Evolutionary conservation across 2,797 vertebrate species (phyloP).

Genomic region (Pogoniulus pusillus): DNA sequence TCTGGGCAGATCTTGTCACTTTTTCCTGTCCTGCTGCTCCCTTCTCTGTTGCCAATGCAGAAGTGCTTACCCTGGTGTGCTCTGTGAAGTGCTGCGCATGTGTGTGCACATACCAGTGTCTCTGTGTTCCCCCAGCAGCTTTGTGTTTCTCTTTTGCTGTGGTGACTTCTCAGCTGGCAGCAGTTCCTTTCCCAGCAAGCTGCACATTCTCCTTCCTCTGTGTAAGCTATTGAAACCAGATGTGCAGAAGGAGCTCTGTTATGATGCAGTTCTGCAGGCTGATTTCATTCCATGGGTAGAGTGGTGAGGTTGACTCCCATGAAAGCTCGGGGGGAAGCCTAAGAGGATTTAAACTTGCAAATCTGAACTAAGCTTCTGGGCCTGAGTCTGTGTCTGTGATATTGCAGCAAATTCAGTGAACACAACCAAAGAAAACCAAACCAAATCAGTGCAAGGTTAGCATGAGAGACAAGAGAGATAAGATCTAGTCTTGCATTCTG

Average conservation of each 20-base stretch:
- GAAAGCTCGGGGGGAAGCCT: background rate
- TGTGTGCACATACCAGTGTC: background rate
- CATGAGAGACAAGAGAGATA: background rate
- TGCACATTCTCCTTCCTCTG: background rate
- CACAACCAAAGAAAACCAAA: background rate
- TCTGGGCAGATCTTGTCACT: background rate
- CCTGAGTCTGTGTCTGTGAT: background rate
- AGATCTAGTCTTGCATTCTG: background rate
- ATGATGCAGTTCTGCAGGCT: background rate
- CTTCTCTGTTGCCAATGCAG: background rate
- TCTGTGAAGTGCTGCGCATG: background rate
- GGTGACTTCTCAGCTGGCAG: conserved; percentile 27
- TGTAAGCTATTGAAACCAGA: conserved; percentile 11
- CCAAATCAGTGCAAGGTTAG: background rate
- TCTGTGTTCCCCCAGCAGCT: background rate
- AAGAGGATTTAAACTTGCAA: background rate
- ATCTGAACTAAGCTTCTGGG: background rate
- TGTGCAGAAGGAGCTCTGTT: background rate
- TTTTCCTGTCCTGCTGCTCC: background rate
- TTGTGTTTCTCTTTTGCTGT: background rate
- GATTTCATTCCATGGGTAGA: background rate
- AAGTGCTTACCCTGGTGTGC: background rate
- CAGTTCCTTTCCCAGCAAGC: conserved; percentile 1
- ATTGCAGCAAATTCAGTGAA: background rate
- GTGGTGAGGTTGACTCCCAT: background rate